Evolutionary conservation across 2,797 vertebrate genomes (phyloP).

Genomic region (Apogon hyalosoma): DNA sequence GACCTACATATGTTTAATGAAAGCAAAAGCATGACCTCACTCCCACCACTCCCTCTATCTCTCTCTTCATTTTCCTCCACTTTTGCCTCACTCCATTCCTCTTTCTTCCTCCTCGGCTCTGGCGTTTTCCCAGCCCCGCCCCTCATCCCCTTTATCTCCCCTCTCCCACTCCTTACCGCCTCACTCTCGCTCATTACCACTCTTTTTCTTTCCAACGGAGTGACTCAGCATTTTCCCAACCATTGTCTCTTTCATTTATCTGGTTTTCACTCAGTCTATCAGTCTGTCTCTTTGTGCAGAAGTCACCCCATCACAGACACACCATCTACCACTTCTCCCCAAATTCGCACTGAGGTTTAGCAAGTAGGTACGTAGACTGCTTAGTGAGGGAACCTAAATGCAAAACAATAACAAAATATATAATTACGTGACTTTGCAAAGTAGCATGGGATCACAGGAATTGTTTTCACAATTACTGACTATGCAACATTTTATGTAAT

Average conservation of each 20-base stretch:
- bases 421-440: too few species aligned
- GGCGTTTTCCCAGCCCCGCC: conserved; percentile 1
- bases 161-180: conserved; percentile 31
- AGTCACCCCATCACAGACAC: conserved; percentile 28
- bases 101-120: conserved; percentile 1
- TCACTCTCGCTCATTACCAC: conserved; percentile 47
- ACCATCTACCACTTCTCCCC: not conserved
- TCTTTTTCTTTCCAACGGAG: conserved; percentile 37
- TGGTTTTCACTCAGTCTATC: conserved; percentile 33
- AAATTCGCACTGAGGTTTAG: conserved; percentile 3
- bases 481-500: too few species aligned
- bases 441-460: too few species aligned
- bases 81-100: conserved; percentile 10
- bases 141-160: conserved; percentile 30
- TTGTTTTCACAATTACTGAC: too few species aligned
- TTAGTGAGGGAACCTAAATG: too few species aligned
- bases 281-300: conserved; percentile 2
- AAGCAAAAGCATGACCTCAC: conserved; percentile 49
- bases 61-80: conserved; percentile 1
- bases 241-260: conserved; percentile 43
- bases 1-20: conserved; percentile 63
- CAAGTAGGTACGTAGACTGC: too few species aligned
- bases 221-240: conserved; percentile 62
- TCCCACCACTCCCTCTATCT: conserved; percentile 33
- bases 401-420: too few species aligned